These are phyloP conservation scores for Clusia tigrina DNA, from an alignment of 2,888 invertebrate genomes.

Conservation along the genomic window DNA sequence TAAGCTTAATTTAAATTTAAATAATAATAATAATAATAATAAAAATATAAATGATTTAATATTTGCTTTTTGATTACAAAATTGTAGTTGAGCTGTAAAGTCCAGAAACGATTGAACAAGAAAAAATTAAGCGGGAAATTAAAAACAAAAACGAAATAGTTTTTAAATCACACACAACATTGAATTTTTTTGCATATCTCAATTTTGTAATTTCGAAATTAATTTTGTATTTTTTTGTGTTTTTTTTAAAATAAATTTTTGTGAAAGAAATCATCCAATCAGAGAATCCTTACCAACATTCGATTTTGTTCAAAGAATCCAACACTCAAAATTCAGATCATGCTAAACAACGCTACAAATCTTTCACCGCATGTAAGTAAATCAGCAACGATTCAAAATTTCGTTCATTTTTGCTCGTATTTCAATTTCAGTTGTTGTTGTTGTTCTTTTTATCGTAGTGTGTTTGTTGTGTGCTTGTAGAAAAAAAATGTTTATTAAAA, in stretches of 20 bases:
- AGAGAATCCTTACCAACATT: background rate
- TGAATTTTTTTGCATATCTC: background rate
- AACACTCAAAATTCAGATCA: conserved; percentile 46
- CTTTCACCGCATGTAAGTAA: conserved; percentile 52
- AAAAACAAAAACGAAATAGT: background rate
- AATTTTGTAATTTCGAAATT: too few species aligned
- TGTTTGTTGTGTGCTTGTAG: too few species aligned
- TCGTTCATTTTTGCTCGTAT: background rate
- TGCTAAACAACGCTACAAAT: conserved; percentile 53
- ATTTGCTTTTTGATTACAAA: background rate
- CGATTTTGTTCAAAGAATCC: background rate
- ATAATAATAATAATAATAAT: too few species aligned
- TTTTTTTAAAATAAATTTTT: background rate
- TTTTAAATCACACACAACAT: conserved; percentile 8
- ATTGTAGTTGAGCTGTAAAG: too few species aligned
- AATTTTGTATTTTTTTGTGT: too few species aligned
- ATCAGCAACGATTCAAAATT: conserved; percentile 23
- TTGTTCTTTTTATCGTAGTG: too few species aligned
- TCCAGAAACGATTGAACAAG: too few species aligned
- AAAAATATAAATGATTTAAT: background rate
- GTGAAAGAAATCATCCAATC: background rate
- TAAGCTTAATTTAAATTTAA: too few species aligned
- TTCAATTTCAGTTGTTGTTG: background rate
- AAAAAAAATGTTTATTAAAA: too few species aligned
- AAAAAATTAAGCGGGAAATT: too few species aligned